phyloP scores from a whole-genome alignment of 2,797 vertebrate genomes.

The Leptoclinus maculatus region DNA sequence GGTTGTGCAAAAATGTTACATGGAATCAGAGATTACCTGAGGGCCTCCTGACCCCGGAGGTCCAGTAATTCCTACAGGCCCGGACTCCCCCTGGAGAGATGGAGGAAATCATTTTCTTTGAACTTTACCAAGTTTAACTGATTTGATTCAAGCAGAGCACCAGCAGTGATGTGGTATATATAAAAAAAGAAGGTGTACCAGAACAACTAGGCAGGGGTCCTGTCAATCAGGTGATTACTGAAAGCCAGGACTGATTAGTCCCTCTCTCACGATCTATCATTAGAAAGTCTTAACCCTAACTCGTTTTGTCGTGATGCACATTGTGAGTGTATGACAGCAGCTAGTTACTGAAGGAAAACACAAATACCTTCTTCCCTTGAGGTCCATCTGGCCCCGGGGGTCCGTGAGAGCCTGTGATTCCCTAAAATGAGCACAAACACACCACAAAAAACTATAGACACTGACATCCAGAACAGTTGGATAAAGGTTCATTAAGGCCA shows the following conservation, averaged over 20 bases:
- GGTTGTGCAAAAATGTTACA: neutral
- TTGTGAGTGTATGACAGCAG: neutral
- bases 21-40: slow-evolving; percentile 62
- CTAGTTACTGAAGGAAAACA: neutral
- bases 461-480: neutral
- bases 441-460: neutral
- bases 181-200: neutral
- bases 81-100: slow-evolving; percentile 71
- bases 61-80: slow-evolving; percentile 65
- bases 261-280: neutral
- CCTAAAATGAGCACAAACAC: slow-evolving; percentile 69
- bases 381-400: slow-evolving; percentile 71
- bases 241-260: neutral
- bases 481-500: slow-evolving; percentile 13
- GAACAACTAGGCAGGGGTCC: neutral
- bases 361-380: slow-evolving; percentile 79
- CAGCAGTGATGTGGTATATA: neutral
- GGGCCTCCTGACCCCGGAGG: slow-evolving; percentile 67
- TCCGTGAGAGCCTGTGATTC: slow-evolving; percentile 67
- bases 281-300: neutral
- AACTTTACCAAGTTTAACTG: neutral
- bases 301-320: neutral
- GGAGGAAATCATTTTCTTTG: neutral
- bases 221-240: slow-evolving; percentile 12
- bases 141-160: slow-evolving; percentile 10